These are phyloP conservation scores for Mellivora capensis DNA, from an alignment of 2,113 vertebrate species.

Conservation along the genomic window DNA sequence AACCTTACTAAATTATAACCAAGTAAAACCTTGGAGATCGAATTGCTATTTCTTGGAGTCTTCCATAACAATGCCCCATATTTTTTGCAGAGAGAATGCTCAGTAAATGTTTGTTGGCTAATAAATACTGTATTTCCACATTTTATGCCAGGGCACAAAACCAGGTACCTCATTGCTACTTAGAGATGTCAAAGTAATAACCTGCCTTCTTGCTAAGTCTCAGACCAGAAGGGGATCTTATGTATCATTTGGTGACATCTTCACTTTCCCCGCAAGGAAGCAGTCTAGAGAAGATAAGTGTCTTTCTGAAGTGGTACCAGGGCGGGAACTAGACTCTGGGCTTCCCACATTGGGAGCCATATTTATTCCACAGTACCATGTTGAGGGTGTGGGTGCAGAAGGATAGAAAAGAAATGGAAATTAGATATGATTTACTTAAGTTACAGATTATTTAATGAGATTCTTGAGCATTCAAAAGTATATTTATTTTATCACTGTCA, in stretches of 20 bases:
- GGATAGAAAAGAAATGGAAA: neutral
- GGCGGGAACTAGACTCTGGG: neutral
- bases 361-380: neutral
- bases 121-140: neutral
- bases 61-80: neutral
- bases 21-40: neutral
- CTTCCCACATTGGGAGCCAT: neutral
- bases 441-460: slow-evolving; percentile 6
- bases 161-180: neutral
- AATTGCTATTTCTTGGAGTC: neutral
- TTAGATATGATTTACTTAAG: neutral
- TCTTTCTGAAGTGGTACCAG: neutral
- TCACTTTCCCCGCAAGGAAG: neutral
- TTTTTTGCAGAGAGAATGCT: neutral
- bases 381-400: neutral
- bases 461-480: neutral
- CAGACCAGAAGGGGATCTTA: neutral
- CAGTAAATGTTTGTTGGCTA: neutral
- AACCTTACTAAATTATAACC: neutral
- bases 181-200: neutral
- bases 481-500: neutral
- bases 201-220: neutral
- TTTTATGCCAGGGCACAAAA: neutral
- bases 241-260: neutral
- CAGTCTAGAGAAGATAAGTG: neutral